Conservation (phyloP, 2,888 invertebrate genomes). For the Steromphala cineraria region DNA sequence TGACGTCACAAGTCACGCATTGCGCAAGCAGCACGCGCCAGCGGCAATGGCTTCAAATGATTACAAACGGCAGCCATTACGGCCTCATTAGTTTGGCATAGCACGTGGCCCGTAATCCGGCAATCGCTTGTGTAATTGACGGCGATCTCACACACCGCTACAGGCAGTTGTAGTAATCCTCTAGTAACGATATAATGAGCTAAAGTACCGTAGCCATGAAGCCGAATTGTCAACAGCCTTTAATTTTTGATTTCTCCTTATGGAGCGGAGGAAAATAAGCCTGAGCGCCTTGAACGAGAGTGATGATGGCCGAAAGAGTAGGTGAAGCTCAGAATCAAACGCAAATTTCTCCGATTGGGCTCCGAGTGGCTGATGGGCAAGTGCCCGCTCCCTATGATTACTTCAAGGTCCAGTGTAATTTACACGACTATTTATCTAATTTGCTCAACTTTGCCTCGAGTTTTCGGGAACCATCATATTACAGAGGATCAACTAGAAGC, state of each 20-base stretch:
- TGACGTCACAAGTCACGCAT: constrained; percentile 23
- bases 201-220: constrained; percentile 22
- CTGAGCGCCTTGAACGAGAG: not conserved
- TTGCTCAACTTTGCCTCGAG: constrained; percentile 8
- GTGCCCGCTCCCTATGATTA: not conserved
- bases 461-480: constrained; percentile 12
- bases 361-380: not conserved
- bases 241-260: constrained; percentile 21
- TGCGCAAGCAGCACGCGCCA: constrained; percentile 9
- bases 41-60: constrained; percentile 25
- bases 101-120: constrained; percentile 29
- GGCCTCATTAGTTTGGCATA: constrained; percentile 23
- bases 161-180: constrained; percentile 24
- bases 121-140: constrained; percentile 29
- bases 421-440: constrained; percentile 12
- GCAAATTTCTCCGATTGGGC: not conserved
- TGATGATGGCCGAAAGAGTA: not conserved
- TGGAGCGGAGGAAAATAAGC: constrained; percentile 3
- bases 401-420: not conserved
- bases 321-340: not conserved
- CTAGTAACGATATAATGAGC: constrained; percentile 27
- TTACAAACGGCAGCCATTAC: constrained; percentile 30
- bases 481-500: constrained; percentile 4
- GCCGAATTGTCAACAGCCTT: constrained; percentile 24
- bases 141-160: constrained; percentile 16